These are phyloP conservation scores for Fopius arisanus DNA, from an alignment of 1,140 invertebrate genomes.

Conservation along the genomic window DNA sequence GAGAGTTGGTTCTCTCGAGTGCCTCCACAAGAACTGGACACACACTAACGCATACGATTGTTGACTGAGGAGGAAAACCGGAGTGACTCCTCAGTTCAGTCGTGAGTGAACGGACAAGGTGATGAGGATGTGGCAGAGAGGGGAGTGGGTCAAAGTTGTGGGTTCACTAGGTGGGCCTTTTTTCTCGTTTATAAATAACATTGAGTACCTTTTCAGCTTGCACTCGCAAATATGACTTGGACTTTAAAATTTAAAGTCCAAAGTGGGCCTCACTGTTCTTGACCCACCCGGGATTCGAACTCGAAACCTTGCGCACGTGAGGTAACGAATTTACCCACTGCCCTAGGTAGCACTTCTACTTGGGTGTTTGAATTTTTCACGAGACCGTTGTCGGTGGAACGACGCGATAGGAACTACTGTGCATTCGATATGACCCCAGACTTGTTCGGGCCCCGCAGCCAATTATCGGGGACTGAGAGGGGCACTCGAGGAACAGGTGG, in stretches of 20 bases:
- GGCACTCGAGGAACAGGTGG: neutral
- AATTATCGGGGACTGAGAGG: constrained; percentile 31
- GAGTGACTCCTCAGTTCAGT: neutral
- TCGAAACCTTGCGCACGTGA: no score
- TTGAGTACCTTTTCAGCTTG: no score
- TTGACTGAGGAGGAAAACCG: neutral
- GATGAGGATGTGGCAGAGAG: constrained; percentile 20
- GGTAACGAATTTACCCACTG: neutral
- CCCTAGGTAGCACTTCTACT: neutral
- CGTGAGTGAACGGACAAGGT: neutral
- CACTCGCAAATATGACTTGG: no score
- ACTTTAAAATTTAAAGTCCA: no score
- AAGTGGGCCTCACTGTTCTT: no score
- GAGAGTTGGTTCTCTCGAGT: neutral
- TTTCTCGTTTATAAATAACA: no score
- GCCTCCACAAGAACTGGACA: neutral
- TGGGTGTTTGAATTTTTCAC: no score
- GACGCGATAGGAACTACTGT: constrained; percentile 15
- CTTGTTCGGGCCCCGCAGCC: constrained; percentile 44
- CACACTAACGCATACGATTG: constrained; percentile 6
- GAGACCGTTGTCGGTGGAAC: neutral
- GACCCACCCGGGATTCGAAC: no score
- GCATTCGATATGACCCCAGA: constrained; percentile 54
- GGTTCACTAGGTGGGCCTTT: neutral
- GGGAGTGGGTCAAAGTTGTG: neutral